These are phyloP conservation scores for Drosophila koepferae DNA, from an alignment of 2,888 invertebrate species.

Conservation along the genomic window DNA sequence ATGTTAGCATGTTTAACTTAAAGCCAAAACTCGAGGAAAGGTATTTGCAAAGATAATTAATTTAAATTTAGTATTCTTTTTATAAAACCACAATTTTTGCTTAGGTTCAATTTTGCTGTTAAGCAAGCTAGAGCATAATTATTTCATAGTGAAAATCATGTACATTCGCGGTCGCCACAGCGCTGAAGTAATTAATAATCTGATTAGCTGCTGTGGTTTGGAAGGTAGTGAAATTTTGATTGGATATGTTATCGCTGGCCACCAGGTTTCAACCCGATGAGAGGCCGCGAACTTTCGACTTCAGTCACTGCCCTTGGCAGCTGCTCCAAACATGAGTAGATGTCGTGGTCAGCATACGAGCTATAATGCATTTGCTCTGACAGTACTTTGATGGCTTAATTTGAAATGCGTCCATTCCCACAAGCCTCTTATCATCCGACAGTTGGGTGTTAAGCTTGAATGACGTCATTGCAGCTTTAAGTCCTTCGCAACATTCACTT, in stretches of 20 bases:
- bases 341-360: slow-evolving; percentile 28
- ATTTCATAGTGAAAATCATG: too few species aligned
- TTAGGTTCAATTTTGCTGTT: too few species aligned
- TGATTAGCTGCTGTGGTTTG: slow-evolving; percentile 23
- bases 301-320: slow-evolving; percentile 23
- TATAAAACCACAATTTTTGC: too few species aligned
- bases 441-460: slow-evolving; percentile 46
- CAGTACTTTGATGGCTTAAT: slow-evolving; percentile 62
- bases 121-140: too few species aligned
- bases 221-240: slow-evolving; percentile 33
- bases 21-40: too few species aligned
- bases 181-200: not conserved
- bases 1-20: too few species aligned
- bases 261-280: slow-evolving; percentile 10
- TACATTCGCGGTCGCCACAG: not conserved
- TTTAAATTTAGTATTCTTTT: too few species aligned
- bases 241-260: slow-evolving; percentile 20
- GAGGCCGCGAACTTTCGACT: slow-evolving; percentile 15
- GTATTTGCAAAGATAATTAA: too few species aligned
- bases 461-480: slow-evolving; percentile 63
- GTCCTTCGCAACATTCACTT: slow-evolving; percentile 11
- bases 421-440: not conserved
- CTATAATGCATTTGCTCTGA: slow-evolving; percentile 58
- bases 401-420: slow-evolving; percentile 45
- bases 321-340: slow-evolving; percentile 23